These are phyloP conservation scores for Melanargia galathea DNA, from an alignment of 2,888 invertebrate species.

Conservation along the genomic window DNA sequence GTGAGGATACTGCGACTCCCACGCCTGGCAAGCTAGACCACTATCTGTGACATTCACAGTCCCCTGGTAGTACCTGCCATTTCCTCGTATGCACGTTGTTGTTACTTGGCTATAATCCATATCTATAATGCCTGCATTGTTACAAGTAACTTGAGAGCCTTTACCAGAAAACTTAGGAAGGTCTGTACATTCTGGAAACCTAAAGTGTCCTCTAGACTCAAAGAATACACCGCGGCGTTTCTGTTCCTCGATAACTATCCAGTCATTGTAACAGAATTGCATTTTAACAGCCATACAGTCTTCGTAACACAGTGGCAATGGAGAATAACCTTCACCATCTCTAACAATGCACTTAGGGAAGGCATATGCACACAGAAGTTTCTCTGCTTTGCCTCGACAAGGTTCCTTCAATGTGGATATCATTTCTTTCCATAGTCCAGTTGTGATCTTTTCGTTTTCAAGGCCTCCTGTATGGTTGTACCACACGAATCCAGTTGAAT, in stretches of 20 bases:
- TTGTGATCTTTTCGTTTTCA: conserved; percentile 92
- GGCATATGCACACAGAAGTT: conserved; percentile 94
- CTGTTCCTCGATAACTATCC: conserved; percentile 94
- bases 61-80: conserved; percentile 96
- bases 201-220: conserved; percentile 92
- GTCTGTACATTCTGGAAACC: conserved; percentile 92
- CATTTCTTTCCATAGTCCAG: conserved; percentile 93
- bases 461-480: conserved; percentile 88
- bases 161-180: conserved; percentile 87
- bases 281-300: conserved; percentile 95
- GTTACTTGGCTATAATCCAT: conserved; percentile 91
- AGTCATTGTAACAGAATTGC: conserved; percentile 96
- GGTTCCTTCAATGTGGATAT: conserved; percentile 90
- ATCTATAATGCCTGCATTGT: conserved; percentile 92
- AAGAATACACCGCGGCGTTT: conserved; percentile 90
- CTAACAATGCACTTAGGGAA: conserved; percentile 92
- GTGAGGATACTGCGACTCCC: conserved; percentile 94
- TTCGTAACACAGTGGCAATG: conserved; percentile 93
- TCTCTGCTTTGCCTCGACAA: conserved; percentile 94
- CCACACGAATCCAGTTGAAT: conserved; percentile 88
- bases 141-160: conserved; percentile 86
- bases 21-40: conserved; percentile 93
- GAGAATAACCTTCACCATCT: conserved; percentile 83
- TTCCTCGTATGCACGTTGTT: conserved; percentile 91
- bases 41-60: conserved; percentile 91